Base-by-base conservation (phyloP, 2,888 invertebrate genomes). In the Priocnemis perturbator region DNA sequence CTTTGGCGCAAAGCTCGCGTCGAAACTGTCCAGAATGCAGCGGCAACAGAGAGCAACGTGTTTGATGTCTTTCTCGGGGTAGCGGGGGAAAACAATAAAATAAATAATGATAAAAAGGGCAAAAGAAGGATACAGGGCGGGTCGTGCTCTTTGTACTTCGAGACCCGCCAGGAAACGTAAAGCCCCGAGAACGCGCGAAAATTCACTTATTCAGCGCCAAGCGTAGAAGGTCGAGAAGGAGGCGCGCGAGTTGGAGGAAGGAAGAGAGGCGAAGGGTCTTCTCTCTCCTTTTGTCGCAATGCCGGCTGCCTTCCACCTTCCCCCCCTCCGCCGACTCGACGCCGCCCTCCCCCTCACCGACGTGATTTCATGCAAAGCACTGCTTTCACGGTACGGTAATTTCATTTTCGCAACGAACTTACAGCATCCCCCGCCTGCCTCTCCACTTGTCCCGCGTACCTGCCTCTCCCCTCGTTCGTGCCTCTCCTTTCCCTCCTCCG, bases 311-410 rank as follows among this genome's bases (percentile, higher is more conserved):
- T 62, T 67, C 52, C 60, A 60, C 58, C 48, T 58, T 60, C 56
- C 52, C 58, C 58, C 64, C 61, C n/a, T n/a, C 52, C 30, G 48
- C 50, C 60, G 17, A 59, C 58, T 23, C 53, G 62, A 57, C 67
- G 48, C 30, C 61, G 50, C 62, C 52, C 62, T 70, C 64, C 59
- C 52, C 65, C 37, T 61, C 66, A 62, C 64, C 69, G 71, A 71
- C 76, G 77, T 78, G 81, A 83, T 77, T 81, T 77, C 79, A 81
- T 78, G 82, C 79, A 85, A 85, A 84, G 83, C 83, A 77, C 81
- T 84, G 81, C 84, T 85, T 84, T 85, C 81, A 85, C 81, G 83
- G 79, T 74, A 78, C 82, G 79, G 85, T 85, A 84, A 85, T 85
- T 82, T 85, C 84, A 83, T 85, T 84, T 81, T 82, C 81, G 60